These are phyloP conservation scores for Oxystoma pomonae DNA, from an alignment of 2,888 invertebrate species.

Conservation along the genomic window DNA sequence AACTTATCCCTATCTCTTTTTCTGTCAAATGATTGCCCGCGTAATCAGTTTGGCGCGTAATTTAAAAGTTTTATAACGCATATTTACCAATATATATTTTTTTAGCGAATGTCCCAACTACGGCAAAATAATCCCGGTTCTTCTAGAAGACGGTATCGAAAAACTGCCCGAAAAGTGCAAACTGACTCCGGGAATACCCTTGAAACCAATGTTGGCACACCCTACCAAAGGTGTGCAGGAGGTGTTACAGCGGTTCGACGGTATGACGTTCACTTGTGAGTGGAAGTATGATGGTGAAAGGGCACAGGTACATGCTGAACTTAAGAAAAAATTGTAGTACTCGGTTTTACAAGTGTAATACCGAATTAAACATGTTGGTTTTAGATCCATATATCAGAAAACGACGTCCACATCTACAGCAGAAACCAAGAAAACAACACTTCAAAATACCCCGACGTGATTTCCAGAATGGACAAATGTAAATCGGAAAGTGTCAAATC, in stretches of 20 bases:
- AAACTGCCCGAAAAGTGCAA: constrained; percentile 76
- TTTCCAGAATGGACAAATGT: constrained; percentile 62
- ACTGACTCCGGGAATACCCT: constrained; percentile 86
- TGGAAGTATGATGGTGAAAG: constrained; percentile 99
- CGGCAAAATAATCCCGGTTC: constrained; percentile 72
- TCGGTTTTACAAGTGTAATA: not conserved
- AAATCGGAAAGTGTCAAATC: constrained; percentile 59
- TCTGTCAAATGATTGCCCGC: too few relatives aligned
- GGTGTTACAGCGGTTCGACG: constrained; percentile 68
- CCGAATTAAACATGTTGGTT: too few relatives aligned
- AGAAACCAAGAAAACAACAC: constrained; percentile 95
- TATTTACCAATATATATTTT: constrained; percentile 11
- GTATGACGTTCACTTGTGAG: constrained; percentile 91
- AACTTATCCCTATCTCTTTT: too few relatives aligned
- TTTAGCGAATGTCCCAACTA: constrained; percentile 92
- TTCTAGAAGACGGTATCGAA: constrained; percentile 71
- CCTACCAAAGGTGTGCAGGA: constrained; percentile 93
- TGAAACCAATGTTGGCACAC: constrained; percentile 98
- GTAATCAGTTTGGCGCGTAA: too few relatives aligned
- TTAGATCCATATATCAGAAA: constrained; percentile 72
- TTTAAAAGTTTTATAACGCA: too few relatives aligned
- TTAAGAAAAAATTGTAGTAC: not conserved
- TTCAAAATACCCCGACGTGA: constrained; percentile 92
- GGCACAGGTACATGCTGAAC: constrained; percentile 69
- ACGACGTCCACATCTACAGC: constrained; percentile 80